These are phyloP conservation scores for Zeugodacus cucurbitae DNA, from an alignment of 1,140 invertebrate species.

Conservation along the genomic window DNA sequence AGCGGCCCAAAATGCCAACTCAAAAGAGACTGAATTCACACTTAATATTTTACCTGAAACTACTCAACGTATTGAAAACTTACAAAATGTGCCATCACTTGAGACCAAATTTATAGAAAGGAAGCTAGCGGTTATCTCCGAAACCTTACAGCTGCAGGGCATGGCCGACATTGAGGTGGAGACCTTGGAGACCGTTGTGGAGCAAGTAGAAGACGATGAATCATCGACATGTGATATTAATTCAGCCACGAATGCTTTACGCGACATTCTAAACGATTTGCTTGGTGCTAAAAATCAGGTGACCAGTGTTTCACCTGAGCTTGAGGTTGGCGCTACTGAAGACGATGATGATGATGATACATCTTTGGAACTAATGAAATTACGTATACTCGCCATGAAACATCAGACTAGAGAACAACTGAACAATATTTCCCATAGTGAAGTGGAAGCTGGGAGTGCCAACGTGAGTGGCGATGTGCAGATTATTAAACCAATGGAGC, in stretches of 20 bases:
- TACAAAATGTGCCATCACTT: slow-evolving; percentile 40
- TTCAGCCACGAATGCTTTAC: background rate
- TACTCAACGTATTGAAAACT: background rate
- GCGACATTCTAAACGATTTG: background rate
- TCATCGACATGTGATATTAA: background rate
- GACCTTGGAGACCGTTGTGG: background rate
- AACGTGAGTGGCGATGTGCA: background rate
- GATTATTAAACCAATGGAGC: slow-evolving; percentile 60
- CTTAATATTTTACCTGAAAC: background rate
- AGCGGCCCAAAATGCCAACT: background rate
- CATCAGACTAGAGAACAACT: slow-evolving; percentile 44
- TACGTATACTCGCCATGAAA: slow-evolving; percentile 57
- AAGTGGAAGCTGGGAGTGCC: background rate
- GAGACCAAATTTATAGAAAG: slow-evolving; percentile 48
- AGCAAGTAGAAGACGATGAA: slow-evolving; percentile 38
- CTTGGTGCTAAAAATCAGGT: background rate
- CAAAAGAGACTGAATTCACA: background rate
- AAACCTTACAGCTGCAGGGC: slow-evolving; percentile 47
- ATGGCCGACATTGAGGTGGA: background rate
- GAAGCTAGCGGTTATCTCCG: slow-evolving; percentile 44
- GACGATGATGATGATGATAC: slow-evolving; percentile 57
- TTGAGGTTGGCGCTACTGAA: background rate
- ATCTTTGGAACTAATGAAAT: slow-evolving; percentile 55
- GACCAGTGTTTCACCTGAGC: slow-evolving; percentile 5
- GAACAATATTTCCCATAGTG: background rate